phyloP scores from a whole-genome alignment of 2,797 vertebrate genomes.

The Poeciliopsis gracilis region DNA sequence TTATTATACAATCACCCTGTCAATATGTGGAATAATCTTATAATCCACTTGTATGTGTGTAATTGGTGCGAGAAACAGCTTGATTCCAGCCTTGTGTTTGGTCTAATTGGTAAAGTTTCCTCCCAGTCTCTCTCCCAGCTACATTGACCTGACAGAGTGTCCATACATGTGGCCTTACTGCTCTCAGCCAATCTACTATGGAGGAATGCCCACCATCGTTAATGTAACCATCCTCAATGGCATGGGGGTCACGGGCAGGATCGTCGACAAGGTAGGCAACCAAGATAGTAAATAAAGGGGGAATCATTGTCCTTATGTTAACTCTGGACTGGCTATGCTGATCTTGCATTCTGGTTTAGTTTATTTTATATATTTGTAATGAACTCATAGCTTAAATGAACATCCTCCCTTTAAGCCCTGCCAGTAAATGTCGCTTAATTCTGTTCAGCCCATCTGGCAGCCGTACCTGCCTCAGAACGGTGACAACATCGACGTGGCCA shows the following conservation, averaged over 20 bases:
- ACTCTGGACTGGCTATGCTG: background rate
- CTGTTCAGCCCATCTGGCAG: conserved; percentile 94
- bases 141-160: conserved; percentile 96
- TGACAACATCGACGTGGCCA: conserved; percentile 94
- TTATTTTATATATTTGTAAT: background rate
- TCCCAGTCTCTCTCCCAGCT: conserved; percentile 94
- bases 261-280: conserved; percentile 90
- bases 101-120: background rate
- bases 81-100: background rate
- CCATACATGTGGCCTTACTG: conserved; percentile 99
- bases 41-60: background rate
- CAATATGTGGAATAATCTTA: background rate
- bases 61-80: background rate
- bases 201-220: conserved; percentile 97
- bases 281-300: background rate
- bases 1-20: background rate
- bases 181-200: conserved; percentile 98
- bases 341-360: conserved; percentile 1
- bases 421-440: conserved; percentile 12
- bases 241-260: conserved; percentile 97
- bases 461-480: conserved; percentile 98
- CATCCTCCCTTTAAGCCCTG: background rate
- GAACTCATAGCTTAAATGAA: background rate
- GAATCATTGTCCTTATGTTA: background rate
- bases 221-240: conserved; percentile 98